Percentiles rank a stretch among this genome's conserved stretches.
Conservation (phyloP, 2,888 invertebrate genomes). For the Chesias legatella region DNA sequence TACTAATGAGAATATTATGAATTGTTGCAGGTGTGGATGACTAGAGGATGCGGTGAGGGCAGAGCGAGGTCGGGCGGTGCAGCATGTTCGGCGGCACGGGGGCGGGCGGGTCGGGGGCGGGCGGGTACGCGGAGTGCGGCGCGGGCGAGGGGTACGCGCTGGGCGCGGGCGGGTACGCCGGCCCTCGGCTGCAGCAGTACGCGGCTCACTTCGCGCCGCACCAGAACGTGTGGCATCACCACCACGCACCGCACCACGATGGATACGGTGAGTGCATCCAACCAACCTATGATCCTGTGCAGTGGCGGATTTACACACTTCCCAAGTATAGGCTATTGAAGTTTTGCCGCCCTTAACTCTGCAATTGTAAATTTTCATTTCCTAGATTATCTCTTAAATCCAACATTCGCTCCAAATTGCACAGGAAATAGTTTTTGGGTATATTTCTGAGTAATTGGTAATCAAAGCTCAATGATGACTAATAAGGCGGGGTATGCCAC, state of each 20-base stretch:
- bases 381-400: too few species aligned
- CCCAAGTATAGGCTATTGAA: too few species aligned
- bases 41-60: constrained; percentile 19
- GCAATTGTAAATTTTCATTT: too few species aligned
- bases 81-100: constrained; percentile 26
- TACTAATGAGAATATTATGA: not conserved
- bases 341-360: too few species aligned
- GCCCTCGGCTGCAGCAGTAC: constrained; percentile 68
- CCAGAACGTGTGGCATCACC: constrained; percentile 72
- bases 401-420: too few species aligned
- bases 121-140: constrained; percentile 44
- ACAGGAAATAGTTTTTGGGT: too few species aligned
- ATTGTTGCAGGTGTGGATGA: constrained; percentile 27
- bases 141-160: constrained; percentile 63
- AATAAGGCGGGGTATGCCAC: too few species aligned
- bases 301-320: too few species aligned
- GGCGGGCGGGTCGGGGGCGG: constrained; percentile 48
- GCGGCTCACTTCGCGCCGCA: constrained; percentile 71
- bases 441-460: too few species aligned
- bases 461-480: too few species aligned
- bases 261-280: constrained; percentile 48
- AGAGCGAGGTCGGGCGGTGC: constrained; percentile 29
- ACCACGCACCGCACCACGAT: constrained; percentile 66
- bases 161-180: constrained; percentile 62
- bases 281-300: too few species aligned